Evolutionary conservation across 2,113 vertebrate species (phyloP), one percentile per base, ranked within the genome.

Genomic region (Mirza zaza): DNA sequence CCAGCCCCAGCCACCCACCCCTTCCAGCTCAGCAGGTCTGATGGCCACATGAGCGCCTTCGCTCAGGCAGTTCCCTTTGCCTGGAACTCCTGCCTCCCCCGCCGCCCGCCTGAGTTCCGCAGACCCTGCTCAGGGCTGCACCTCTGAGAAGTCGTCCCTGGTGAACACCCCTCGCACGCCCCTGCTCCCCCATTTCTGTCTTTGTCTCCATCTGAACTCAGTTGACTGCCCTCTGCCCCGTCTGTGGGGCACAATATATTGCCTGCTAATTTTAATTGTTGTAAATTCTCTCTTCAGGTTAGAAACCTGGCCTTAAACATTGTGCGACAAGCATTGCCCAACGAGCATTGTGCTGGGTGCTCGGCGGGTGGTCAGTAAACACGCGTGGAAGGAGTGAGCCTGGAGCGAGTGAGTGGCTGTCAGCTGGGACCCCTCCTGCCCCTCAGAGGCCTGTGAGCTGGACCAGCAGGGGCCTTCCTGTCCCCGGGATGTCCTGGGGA

Each of bases 111-210:
- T 8, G 67, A 82, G n/a, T 32, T 27, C 77, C 34, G 45, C 45
- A 55, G 14, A n/a, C 21, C 61, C 25, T 20, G 34, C 18, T 2
- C 1, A 14, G n/a, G 63, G 25, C 18, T 12, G 1, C 55, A 0
- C 8, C 25, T 65, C 45, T 9, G 1, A 17, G 67, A 90, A 5
- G 61, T 2, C 59, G 45, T 92, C 45, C 42, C 17, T 29, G 0
- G 27, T 0, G 1, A 15, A 6, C 8, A 5, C 20, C 10, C 4
- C 7, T 17, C 2, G 34, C 25, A 50, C 0, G 18, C 8, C 11
- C 14, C 32, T 6, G 7, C 6, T 55, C 45, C 65, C 42, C 82
- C 42, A 20, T 63, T 32, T 39, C 85, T 48, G n/a, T 81, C 39
- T 63, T 65, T 70, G 52, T 39, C 68, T 88, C 50, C 34, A 39